Evolutionary conservation across 2,113 vertebrate species (phyloP).

Genomic region (Bambusicola thoracicus): DNA sequence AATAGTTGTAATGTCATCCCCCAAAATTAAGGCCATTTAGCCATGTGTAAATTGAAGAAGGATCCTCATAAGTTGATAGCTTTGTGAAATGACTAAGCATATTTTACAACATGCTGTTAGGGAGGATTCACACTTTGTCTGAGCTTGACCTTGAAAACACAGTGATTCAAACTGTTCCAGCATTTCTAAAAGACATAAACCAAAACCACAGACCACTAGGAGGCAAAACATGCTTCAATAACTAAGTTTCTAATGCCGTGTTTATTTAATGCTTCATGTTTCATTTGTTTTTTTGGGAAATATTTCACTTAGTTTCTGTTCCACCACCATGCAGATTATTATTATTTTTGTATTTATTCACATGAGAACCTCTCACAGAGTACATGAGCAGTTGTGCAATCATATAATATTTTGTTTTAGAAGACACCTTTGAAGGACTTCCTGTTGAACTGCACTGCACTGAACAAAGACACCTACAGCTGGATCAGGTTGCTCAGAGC

Average conservation of each 20-base stretch:
- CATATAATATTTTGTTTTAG: too few relatives aligned
- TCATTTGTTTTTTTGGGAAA: not conserved
- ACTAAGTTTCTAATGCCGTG: not conserved
- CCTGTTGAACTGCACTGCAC: too few relatives aligned
- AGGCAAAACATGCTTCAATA: not conserved
- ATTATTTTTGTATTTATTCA: not conserved
- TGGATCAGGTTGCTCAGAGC: too few relatives aligned
- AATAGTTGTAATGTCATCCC: not conserved
- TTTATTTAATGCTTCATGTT: constrained; percentile 9
- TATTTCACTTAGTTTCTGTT: not conserved
- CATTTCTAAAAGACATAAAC: not conserved
- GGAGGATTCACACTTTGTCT: not conserved
- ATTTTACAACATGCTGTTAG: not conserved
- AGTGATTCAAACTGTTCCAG: not conserved
- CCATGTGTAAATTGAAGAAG: not conserved
- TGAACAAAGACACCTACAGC: too few relatives aligned
- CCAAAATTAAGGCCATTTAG: not conserved
- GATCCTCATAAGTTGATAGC: not conserved
- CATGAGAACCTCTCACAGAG: not conserved
- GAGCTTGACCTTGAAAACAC: not conserved
- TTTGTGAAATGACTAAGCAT: not conserved
- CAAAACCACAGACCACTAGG: not conserved
- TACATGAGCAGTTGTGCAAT: not conserved
- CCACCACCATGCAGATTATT: not conserved
- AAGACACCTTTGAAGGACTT: too few relatives aligned